These are phyloP conservation scores for Drosophila ezoana DNA, from an alignment of 2,888 invertebrate genomes.

Conservation along the genomic window DNA sequence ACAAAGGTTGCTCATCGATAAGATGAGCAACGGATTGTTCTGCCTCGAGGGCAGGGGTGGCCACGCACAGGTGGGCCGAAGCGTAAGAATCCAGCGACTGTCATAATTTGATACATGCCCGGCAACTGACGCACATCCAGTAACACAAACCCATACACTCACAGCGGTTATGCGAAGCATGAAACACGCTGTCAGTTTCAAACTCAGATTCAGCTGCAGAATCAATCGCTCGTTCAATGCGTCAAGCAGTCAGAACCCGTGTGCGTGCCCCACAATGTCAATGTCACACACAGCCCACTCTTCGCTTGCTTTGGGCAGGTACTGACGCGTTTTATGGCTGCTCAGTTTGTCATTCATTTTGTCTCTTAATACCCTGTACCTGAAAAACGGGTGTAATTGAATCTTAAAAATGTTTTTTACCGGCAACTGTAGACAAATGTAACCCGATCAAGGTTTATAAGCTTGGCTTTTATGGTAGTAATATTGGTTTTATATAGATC, in stretches of 20 bases:
- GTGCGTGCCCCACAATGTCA: constrained; percentile 45
- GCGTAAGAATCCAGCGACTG: constrained; percentile 57
- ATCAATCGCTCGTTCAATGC: constrained; percentile 67
- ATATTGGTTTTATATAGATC: no score
- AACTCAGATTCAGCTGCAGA: constrained; percentile 51
- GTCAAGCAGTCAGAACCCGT: constrained; percentile 45
- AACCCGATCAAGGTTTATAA: no score
- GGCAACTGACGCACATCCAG: constrained; percentile 18
- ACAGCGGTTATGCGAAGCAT: constrained; percentile 42
- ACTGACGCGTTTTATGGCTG: constrained; percentile 55
- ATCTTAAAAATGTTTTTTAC: no score
- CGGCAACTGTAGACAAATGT: no score
- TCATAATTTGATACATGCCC: constrained; percentile 68
- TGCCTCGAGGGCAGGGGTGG: constrained; percentile 20
- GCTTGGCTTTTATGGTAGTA: no score
- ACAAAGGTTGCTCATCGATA: constrained; percentile 59
- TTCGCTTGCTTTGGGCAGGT: constrained; percentile 36
- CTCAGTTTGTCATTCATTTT: constrained; percentile 39
- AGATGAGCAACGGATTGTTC: constrained; percentile 39
- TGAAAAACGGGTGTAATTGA: no score
- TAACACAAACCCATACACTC: constrained; percentile 5
- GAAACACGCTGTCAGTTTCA: constrained; percentile 46
- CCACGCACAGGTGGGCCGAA: constrained; percentile 37
- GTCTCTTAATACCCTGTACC: constrained; percentile 7
- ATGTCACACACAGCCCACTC: constrained; percentile 42